These are phyloP conservation scores for Muricea muricata DNA, from an alignment of 92 coral and sea anemone genomes.

Conservation along the genomic window DNA sequence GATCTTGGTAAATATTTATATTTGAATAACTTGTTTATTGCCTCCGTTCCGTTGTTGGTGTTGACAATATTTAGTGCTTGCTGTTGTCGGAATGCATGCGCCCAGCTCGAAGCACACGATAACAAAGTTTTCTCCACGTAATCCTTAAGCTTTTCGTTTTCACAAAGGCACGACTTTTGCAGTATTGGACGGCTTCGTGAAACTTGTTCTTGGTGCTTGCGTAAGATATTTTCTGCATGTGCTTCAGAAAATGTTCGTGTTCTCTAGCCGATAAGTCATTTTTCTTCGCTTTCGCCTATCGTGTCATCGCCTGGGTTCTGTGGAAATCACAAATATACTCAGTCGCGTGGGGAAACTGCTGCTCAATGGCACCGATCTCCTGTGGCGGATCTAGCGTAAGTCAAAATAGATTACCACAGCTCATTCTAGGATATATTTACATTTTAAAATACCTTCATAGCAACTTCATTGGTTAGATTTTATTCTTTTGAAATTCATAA, in stretches of 20 bases:
- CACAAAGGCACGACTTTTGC: too few relatives aligned
- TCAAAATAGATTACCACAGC: too few relatives aligned
- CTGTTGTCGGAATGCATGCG: constrained; percentile 59
- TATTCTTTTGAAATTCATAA: too few relatives aligned
- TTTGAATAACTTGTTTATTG: constrained; percentile 66
- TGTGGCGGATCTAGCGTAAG: too few relatives aligned
- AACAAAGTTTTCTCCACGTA: constrained; percentile 63
- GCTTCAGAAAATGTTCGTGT: not conserved
- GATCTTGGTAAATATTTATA: constrained; percentile 65
- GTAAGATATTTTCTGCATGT: not conserved
- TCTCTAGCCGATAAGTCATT: constrained; percentile 35
- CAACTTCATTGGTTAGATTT: too few relatives aligned
- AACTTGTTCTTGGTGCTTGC: constrained; percentile 7
- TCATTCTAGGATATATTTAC: too few relatives aligned
- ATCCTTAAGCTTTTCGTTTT: constrained; percentile 11
- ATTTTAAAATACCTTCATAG: too few relatives aligned
- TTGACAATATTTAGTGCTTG: constrained; percentile 61
- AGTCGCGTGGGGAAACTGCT: constrained; percentile 16
- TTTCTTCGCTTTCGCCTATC: constrained; percentile 39
- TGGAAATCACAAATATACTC: constrained; percentile 64
- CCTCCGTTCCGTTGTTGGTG: constrained; percentile 72
- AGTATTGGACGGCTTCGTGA: constrained; percentile 8
- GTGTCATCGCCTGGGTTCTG: constrained; percentile 41
- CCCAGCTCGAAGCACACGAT: constrained; percentile 48
- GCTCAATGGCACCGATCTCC: constrained; percentile 60